Conservation (phyloP, 2,888 invertebrate species). For the Brachypalpus laphriformis region DNA sequence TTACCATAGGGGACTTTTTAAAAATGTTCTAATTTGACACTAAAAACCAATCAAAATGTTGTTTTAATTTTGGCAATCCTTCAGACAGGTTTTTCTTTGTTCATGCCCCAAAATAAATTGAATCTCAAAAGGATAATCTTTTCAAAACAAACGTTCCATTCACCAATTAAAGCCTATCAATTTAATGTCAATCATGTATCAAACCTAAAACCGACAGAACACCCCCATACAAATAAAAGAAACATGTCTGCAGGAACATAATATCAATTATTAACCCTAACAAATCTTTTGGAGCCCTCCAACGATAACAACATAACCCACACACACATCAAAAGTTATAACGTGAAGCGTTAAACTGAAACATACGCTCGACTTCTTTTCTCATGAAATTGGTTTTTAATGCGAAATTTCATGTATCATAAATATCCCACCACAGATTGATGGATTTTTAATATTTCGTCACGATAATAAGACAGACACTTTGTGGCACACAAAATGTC, state of each 20-base stretch:
- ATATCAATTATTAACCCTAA: slow-evolving; percentile 17
- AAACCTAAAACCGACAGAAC: not conserved
- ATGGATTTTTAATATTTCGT: slow-evolving; percentile 47
- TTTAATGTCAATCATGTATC: not conserved
- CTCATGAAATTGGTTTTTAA: slow-evolving; percentile 36
- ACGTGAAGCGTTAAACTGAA: slow-evolving; percentile 30
- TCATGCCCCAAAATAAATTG: too few relatives aligned
- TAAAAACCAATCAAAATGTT: too few relatives aligned
- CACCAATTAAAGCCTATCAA: not conserved
- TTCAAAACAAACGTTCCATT: not conserved
- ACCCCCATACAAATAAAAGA: not conserved
- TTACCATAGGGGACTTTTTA: too few relatives aligned
- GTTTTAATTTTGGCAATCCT: too few relatives aligned
- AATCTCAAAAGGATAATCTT: not conserved
- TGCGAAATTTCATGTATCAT: slow-evolving; percentile 33
- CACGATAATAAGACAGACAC: slow-evolving; percentile 13
- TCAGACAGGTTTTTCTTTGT: too few relatives aligned
- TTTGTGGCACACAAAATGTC: not conserved
- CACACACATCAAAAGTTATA: slow-evolving; percentile 2
- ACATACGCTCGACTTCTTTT: slow-evolving; percentile 12
- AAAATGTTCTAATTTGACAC: too few relatives aligned
- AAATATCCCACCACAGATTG: slow-evolving; percentile 31
- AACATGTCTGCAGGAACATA: slow-evolving; percentile 4
- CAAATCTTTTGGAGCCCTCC: slow-evolving; percentile 4
- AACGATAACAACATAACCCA: slow-evolving; percentile 7